Evolutionary conservation across 2,797 vertebrate species (phyloP).

Genomic region (Rachycentron canadum): DNA sequence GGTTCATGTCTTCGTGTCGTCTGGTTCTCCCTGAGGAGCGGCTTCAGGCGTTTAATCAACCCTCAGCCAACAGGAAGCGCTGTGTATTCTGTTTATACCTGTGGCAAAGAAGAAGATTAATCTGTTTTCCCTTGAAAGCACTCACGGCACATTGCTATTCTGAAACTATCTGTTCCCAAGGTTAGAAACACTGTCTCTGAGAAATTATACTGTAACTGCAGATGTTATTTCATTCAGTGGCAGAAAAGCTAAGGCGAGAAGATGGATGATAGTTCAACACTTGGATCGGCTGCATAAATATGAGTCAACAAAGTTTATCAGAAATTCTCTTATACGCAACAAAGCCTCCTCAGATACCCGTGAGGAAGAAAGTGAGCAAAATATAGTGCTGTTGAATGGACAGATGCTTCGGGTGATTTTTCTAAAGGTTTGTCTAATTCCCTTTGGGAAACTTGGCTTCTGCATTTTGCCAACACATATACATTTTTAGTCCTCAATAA

Average conservation of each 20-base stretch:
- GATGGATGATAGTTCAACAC: not conserved
- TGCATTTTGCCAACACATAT: no score
- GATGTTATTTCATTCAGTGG: not conserved
- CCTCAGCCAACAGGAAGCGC: constrained; percentile 42
- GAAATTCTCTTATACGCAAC: not conserved
- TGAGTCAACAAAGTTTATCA: not conserved
- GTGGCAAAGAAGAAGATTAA: constrained; percentile 48
- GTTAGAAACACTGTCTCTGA: constrained; percentile 25
- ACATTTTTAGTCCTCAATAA: not conserved
- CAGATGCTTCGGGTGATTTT: no score
- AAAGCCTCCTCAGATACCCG: not conserved
- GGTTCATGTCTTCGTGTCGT: constrained; percentile 25
- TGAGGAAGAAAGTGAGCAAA: not conserved
- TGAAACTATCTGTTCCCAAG: constrained; percentile 20
- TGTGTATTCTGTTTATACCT: constrained; percentile 47
- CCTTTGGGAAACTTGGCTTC: no score
- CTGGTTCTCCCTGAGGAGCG: constrained; percentile 17
- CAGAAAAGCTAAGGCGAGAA: not conserved
- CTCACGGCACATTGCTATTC: constrained; percentile 38
- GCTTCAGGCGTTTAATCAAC: constrained; percentile 65
- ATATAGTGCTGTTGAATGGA: not conserved
- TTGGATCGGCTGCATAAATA: not conserved
- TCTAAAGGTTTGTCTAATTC: not conserved
- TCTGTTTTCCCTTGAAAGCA: constrained; percentile 39
- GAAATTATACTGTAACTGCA: constrained; percentile 29